These are phyloP conservation scores for Heptranchias perlo DNA, from an alignment of 2,113 vertebrate genomes.

Conservation along the genomic window DNA sequence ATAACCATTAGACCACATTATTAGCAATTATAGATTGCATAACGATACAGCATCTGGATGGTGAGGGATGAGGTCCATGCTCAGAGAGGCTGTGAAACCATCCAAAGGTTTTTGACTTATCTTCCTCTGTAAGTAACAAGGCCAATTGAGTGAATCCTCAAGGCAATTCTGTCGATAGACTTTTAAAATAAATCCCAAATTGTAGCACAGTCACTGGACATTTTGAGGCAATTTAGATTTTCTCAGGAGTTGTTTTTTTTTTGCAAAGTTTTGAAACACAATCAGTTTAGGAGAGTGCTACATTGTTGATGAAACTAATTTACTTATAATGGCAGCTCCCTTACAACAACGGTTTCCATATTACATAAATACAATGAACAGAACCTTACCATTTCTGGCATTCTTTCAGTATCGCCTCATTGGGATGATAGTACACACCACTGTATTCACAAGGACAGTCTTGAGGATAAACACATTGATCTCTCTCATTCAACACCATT, in stretches of 20 bases:
- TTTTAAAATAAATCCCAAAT: too few species aligned
- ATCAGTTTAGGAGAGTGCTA: not conserved
- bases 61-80: too few species aligned
- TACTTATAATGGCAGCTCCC: not conserved
- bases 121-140: not conserved
- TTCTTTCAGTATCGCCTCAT: slow-evolving; percentile 55
- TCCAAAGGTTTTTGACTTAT: too few species aligned
- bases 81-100: too few species aligned
- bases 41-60: too few species aligned
- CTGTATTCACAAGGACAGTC: slow-evolving; percentile 67
- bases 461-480: slow-evolving; percentile 58
- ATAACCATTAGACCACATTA: too few species aligned
- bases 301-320: not conserved
- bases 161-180: too few species aligned
- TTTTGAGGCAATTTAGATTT: not conserved
- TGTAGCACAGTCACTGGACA: not conserved
- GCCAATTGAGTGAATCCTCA: not conserved
- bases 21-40: too few species aligned
- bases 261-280: not conserved
- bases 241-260: not conserved
- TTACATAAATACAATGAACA: not conserved
- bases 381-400: slow-evolving; percentile 63
- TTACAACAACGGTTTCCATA: not conserved
- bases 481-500: slow-evolving; percentile 56
- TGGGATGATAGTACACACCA: slow-evolving; percentile 56